Conservation (phyloP, 2,113 vertebrate species). For the Fulmarus glacialis region DNA sequence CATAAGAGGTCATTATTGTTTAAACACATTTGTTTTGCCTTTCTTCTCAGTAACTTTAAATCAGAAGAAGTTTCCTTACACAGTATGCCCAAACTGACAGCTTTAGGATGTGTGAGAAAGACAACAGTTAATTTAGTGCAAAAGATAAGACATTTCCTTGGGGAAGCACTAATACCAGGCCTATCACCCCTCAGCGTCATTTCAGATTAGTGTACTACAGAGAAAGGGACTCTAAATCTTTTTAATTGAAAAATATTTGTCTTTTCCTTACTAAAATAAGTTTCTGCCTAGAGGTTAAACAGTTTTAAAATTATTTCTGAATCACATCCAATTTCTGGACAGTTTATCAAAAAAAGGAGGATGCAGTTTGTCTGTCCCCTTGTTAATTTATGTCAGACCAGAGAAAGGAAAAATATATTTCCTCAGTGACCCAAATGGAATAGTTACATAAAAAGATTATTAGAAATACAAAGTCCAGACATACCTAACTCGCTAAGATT, state of each 20-base stretch:
- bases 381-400: conserved; percentile 1
- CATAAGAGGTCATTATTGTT: background rate
- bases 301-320: conserved; percentile 9
- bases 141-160: conserved; percentile 49
- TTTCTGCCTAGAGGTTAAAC: conserved; percentile 12
- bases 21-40: conserved; percentile 12
- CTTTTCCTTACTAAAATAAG: background rate
- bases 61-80: background rate
- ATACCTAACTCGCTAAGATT: background rate
- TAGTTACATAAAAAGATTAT: background rate
- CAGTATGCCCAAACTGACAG: background rate
- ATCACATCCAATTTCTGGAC: background rate
- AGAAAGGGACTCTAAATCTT: conserved; percentile 33
- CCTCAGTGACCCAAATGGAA: background rate
- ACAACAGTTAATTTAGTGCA: conserved; percentile 33
- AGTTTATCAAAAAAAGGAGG: background rate
- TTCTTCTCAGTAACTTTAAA: conserved; percentile 37
- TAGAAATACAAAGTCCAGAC: background rate
- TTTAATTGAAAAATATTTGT: conserved; percentile 46
- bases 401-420: background rate
- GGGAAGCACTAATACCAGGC: conserved; percentile 20
- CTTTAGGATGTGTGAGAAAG: conserved; percentile 48
- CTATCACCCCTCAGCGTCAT: background rate
- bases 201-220: conserved; percentile 28
- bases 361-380: background rate